These are phyloP conservation scores for Dryobates pubescens DNA, from an alignment of 2,797 vertebrate genomes.

Conservation along the genomic window DNA sequence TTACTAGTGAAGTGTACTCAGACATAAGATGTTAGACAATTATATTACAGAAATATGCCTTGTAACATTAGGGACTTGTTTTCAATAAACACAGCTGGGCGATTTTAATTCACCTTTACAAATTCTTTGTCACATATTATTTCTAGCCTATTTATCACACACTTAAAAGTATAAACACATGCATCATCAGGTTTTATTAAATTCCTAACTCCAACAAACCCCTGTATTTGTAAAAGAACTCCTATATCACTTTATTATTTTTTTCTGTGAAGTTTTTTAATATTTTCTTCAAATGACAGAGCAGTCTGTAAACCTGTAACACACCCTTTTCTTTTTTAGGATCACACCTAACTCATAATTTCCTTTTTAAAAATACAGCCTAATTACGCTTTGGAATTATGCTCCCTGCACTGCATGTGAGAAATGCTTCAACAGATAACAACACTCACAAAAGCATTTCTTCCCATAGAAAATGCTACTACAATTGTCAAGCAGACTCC, in stretches of 20 bases:
- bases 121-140: neutral
- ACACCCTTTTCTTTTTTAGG: slow-evolving; percentile 5
- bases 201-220: neutral
- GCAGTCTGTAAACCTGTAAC: slow-evolving; percentile 25
- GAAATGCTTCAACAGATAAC: neutral
- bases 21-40: neutral
- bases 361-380: slow-evolving; percentile 27
- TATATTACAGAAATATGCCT: neutral
- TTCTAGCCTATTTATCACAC: neutral
- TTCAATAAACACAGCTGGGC: neutral
- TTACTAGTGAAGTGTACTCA: neutral
- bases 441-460: neutral
- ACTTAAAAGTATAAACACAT: neutral
- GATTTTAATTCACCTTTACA: neutral
- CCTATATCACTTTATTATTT: neutral
- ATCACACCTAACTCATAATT: slow-evolving; percentile 56
- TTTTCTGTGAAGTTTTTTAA: slow-evolving; percentile 6
- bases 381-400: slow-evolving; percentile 21
- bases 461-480: neutral
- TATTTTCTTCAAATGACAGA: slow-evolving; percentile 45
- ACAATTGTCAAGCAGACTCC: neutral
- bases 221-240: neutral
- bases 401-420: neutral
- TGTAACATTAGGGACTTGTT: neutral
- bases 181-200: neutral